Evolutionary conservation across 2,888 invertebrate species (phyloP).

Genomic region (Harpalus rubripes): DNA sequence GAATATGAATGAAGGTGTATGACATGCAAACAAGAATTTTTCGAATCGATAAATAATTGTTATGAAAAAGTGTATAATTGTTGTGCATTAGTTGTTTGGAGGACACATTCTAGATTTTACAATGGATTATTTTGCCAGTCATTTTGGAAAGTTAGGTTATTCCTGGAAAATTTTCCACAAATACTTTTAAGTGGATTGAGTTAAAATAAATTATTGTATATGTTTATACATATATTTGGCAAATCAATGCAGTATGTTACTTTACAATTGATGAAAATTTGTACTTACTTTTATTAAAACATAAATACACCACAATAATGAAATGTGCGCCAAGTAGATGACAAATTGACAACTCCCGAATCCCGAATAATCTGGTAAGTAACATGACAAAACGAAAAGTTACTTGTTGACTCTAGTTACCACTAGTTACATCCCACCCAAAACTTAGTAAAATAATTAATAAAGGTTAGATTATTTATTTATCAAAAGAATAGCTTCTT

Average conservation of each 20-base stretch:
- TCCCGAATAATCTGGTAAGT: not conserved
- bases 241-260: not conserved
- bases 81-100: conserved; percentile 6
- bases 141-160: conserved; percentile 60
- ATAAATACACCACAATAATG: conserved; percentile 66
- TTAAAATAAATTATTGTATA: conserved; percentile 1
- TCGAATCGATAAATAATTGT: conserved; percentile 28
- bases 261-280: conserved; percentile 36
- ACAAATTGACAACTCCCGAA: conserved; percentile 55
- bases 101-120: not conserved
- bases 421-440: conserved; percentile 8
- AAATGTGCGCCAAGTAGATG: conserved; percentile 61
- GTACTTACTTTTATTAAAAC: conserved; percentile 66
- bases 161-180: conserved; percentile 9
- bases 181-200: not conserved
- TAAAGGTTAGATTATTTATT: conserved; percentile 43
- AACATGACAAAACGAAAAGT: conserved; percentile 27
- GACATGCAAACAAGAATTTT: conserved; percentile 36
- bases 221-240: not conserved
- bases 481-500: conserved; percentile 18
- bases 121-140: conserved; percentile 56
- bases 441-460: conserved; percentile 10
- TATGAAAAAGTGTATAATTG: not conserved
- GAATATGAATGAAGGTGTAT: not conserved
- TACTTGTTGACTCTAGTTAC: conserved; percentile 22